Evolutionary conservation across 2,113 vertebrate species (phyloP), one percentile per base, ranked within the genome.

Genomic region (Oreochromis niloticus): DNA sequence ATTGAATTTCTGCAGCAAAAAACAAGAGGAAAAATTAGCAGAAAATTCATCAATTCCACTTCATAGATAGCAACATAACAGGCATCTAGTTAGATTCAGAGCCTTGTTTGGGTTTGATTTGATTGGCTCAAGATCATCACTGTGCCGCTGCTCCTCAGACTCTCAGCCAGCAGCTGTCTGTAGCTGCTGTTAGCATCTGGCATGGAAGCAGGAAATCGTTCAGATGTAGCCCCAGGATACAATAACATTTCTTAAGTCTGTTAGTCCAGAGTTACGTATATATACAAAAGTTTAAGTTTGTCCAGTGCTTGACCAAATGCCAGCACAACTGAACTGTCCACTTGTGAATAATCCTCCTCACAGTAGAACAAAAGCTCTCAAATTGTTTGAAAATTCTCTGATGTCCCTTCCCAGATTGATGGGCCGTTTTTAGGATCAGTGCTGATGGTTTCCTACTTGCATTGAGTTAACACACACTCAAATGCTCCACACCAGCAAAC

Each of bases 111-210:
- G 48, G 75, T 80, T 86, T 80, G 83, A 87, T 85, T 85, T 66
- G 75, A 85, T 78, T 90, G 66, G 73, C 83, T 89, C 36, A 2
- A 34, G 80, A 81, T 82, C 61, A 87, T 83, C 83, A 59, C 54
- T 57, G 81, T 56, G 61, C 10, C 5, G 59, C 68, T 79, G 88
- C 24, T 84, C 41, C 11, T 71, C 63, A 81, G 1, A 41, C 73
- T 52, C 32, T 56, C 50, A 16, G 83, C 75, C 88, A 84, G 83
- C 81, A 78, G 85, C 83, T 85, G 68, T 83, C 59, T 54, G 46
- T 63, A 14, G 82, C 22, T 43, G 78, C 56, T 80, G 54, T 84
- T 83, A 85, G 82, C 79, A 85, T 73, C 83, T 87, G 85, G 46
- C 85, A 22, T 7, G 43, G 79, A 73, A 79, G 63, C 48, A 48